Base-by-base conservation (phyloP, 1,140 invertebrate species). In the Pinna nobilis region DNA sequence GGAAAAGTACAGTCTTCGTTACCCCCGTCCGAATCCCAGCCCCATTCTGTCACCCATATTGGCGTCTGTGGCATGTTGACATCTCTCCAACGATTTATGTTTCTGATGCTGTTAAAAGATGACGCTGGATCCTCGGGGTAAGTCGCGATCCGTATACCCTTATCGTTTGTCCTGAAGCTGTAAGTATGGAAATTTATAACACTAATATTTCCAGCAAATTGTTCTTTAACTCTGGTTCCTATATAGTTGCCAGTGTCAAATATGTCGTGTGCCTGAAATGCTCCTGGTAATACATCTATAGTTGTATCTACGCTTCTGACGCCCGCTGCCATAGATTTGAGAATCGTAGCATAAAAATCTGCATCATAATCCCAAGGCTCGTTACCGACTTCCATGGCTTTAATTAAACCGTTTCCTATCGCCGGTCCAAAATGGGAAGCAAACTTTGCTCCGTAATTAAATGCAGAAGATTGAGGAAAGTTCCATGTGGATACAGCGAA, bases 21-120 rank as follows among this genome's bases (percentile, higher is more conserved):
- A 2, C 41, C 70, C 4, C 78, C 77, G 11, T 75, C 49, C 3
- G 77, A 60, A 65, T 83, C 82, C 82, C 82, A 83, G 13, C 82
- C 82, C 80, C 80, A 83, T 64, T 83, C 82, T 9, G 82, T 83
- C 18, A 83, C 67, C 82, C 82, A 83, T 28, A 83, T 49, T 11
- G 76, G 74, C 20, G 77, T 78, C 28, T 23, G 25, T 0, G 82
- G 78, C 4, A 68, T 70, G 59, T 83, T 83, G 13, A 35, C 47
- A 47, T 82, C 73, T 25, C 80, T 61, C 82, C 82, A 83, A 30
- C 77, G 63, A 23, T 77, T 50, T 7, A 83, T 65, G 28, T 79
- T 81, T 11, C 71, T 61, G 2, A 82, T 71, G 41, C 76, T 79
- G 47, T 80, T 82, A 39, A 83, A 83, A 3, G 69, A 32, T 5